phyloP scores from a whole-genome alignment of 2,113 vertebrate genomes.

The Oncorhynchus tshawytscha region DNA sequence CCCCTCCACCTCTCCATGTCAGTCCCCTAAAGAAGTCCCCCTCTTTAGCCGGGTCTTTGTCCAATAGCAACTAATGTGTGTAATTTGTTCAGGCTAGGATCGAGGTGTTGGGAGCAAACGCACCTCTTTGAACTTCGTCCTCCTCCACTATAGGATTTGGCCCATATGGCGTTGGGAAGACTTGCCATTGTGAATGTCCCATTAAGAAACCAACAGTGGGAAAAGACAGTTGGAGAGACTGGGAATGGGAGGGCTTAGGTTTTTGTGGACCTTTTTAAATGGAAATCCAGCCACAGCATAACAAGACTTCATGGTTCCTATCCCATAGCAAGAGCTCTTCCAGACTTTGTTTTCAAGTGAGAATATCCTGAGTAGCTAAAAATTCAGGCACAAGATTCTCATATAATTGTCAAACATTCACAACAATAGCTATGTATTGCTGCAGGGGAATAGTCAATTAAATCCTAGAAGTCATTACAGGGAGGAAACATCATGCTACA shows the following conservation, averaged over 20 bases:
- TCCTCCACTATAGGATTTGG: conserved; percentile 54
- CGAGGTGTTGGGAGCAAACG: conserved; percentile 56
- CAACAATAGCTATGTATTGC: neutral
- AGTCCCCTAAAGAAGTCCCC: conserved; percentile 24
- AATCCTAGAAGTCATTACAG: neutral
- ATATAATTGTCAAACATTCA: neutral
- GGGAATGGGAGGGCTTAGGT: conserved; percentile 25
- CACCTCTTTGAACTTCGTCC: conserved; percentile 49
- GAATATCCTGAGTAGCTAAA: neutral
- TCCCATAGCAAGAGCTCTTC: neutral
- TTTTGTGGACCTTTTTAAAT: conserved; percentile 27
- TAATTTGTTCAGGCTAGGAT: conserved; percentile 60
- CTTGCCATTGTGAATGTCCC: conserved; percentile 53
- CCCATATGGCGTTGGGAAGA: conserved; percentile 49
- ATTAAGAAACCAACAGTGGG: conserved; percentile 33
- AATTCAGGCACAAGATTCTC: too few relatives aligned
- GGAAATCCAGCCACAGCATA: conserved; percentile 11
- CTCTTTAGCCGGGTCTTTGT: conserved; percentile 62
- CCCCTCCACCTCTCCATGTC: conserved; percentile 17
- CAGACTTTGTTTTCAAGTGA: conserved; percentile 20
- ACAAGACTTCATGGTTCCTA: conserved; percentile 12
- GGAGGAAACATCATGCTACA: neutral
- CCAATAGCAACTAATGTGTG: conserved; percentile 62
- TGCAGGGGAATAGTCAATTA: neutral
- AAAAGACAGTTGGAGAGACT: conserved; percentile 24